A percentile compares a stretch with the other conserved stretches of the same genome.
Evolutionary conservation across 1,140 invertebrate genomes (phyloP).

Genomic region (Amyelois transitella): DNA sequence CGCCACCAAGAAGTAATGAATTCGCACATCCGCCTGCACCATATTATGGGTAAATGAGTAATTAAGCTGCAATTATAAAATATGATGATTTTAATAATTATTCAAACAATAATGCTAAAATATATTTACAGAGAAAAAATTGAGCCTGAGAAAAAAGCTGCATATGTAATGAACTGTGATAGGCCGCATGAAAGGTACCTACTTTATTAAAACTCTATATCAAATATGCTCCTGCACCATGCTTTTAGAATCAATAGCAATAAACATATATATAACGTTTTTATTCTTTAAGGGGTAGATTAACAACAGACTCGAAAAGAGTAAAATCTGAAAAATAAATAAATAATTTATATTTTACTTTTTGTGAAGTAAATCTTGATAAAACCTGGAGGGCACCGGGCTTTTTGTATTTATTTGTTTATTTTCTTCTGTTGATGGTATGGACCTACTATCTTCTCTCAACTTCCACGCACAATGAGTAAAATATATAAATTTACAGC

Average conservation of each 20-base stretch:
- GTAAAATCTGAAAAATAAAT: no score
- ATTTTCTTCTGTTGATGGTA: no score
- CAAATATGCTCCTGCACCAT: constrained; percentile 6
- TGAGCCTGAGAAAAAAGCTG: constrained; percentile 35
- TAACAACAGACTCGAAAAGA: no score
- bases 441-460: no score
- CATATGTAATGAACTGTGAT: constrained; percentile 43
- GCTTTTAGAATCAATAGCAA: no score
- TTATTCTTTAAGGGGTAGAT: no score
- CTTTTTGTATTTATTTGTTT: no score
- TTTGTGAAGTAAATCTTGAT: no score
- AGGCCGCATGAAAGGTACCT: constrained; percentile 53
- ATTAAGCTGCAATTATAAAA: no score
- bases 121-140: constrained; percentile 36
- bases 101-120: constrained; percentile 3
- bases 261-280: neutral
- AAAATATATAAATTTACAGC: neutral
- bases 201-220: neutral
- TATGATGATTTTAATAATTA: neutral
- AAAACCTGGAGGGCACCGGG: no score
- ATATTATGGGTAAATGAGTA: constrained; percentile 9
- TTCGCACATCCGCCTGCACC: constrained; percentile 18
- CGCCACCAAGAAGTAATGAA: constrained; percentile 31
- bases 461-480: no score
- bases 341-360: no score